phyloP scores from a whole-genome alignment of 2,113 vertebrate species.

The Falcunculus frontatus region DNA sequence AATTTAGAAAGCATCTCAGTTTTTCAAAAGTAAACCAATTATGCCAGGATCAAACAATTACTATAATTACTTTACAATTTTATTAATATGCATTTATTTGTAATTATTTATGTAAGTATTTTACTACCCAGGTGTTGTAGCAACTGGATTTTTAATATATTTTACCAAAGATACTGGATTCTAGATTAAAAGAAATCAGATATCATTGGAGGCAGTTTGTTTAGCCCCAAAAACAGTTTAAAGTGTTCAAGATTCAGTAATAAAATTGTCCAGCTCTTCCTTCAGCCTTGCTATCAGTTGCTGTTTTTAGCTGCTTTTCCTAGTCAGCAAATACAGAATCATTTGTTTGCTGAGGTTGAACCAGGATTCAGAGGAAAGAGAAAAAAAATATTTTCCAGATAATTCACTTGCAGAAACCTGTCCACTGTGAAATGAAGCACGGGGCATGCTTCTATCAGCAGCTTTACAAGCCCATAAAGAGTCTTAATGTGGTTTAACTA shows the following conservation, averaged over 20 bases:
- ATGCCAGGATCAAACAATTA: background rate
- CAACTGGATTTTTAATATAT: background rate
- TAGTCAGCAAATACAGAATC: background rate
- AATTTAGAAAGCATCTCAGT: background rate
- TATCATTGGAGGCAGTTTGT: background rate
- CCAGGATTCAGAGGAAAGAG: background rate
- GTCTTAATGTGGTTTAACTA: background rate
- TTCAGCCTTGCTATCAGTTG: background rate
- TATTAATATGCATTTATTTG: background rate
- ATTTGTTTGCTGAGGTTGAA: background rate
- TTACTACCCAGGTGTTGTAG: background rate
- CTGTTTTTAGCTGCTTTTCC: background rate
- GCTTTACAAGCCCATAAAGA: background rate
- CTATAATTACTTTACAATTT: background rate
- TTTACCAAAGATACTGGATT: background rate
- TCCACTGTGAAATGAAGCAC: background rate
- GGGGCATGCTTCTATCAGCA: background rate
- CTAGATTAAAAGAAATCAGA: background rate
- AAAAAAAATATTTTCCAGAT: background rate
- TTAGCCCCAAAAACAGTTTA: background rate
- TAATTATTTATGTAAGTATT: background rate
- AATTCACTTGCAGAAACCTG: background rate
- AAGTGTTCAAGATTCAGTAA: background rate
- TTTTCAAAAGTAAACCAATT: background rate
- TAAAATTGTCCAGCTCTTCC: background rate